These are phyloP conservation scores for Leptinotarsa peninsularis DNA, from an alignment of 2,888 invertebrate genomes.

Conservation along the genomic window DNA sequence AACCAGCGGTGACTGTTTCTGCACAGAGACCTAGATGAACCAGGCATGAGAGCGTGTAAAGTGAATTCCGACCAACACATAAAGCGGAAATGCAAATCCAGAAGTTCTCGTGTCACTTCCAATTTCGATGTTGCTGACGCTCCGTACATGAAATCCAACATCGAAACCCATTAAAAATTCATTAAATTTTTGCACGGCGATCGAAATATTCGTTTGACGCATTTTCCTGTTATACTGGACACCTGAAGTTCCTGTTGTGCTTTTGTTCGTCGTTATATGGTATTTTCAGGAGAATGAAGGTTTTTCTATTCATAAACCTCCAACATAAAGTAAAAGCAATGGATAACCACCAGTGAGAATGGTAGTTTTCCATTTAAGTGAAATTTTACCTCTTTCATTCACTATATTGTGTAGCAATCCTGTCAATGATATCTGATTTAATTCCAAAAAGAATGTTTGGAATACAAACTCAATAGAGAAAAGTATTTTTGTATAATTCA, in stretches of 20 bases:
- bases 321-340: too few relatives aligned
- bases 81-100: constrained; percentile 14
- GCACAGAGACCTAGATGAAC: constrained; percentile 5
- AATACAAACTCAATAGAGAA: too few relatives aligned
- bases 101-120: constrained; percentile 2
- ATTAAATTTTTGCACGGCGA: neutral
- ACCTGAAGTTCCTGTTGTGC: neutral
- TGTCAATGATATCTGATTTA: too few relatives aligned
- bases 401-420: too few relatives aligned
- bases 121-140: constrained; percentile 1
- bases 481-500: too few relatives aligned
- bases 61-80: constrained; percentile 8
- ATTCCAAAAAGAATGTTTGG: too few relatives aligned
- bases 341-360: too few relatives aligned
- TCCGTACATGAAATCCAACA: neutral
- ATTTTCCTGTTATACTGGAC: neutral
- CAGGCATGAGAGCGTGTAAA: constrained; percentile 10
- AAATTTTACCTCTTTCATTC: too few relatives aligned
- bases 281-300: too few relatives aligned
- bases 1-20: constrained; percentile 4
- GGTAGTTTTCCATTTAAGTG: too few relatives aligned
- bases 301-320: too few relatives aligned
- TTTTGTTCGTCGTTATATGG: too few relatives aligned
- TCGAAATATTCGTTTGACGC: constrained; percentile 1
- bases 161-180: constrained; percentile 3